Evolutionary conservation across 2,113 vertebrate species (phyloP).

Genomic region (Malaclemys terrapin): DNA sequence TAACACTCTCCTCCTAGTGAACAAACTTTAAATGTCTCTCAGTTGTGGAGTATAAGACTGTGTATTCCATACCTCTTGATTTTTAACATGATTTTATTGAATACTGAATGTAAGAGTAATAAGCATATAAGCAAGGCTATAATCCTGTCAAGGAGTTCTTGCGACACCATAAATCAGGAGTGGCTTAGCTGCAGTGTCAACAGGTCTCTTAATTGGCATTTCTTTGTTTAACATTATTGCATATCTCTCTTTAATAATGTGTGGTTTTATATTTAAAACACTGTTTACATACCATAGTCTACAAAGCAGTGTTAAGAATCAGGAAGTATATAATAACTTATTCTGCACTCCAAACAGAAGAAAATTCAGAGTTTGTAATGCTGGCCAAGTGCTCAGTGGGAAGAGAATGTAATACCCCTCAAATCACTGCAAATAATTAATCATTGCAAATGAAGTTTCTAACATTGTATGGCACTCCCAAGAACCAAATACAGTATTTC

Average conservation of each 20-base stretch:
- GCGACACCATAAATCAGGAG: not conserved
- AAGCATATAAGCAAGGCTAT: not conserved
- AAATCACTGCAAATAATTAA: not conserved
- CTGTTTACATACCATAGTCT: not conserved
- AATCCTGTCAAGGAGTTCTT: not conserved
- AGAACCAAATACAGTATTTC: not conserved
- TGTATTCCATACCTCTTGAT: not conserved
- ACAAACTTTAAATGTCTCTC: not conserved
- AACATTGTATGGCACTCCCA: not conserved
- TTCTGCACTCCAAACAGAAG: not conserved
- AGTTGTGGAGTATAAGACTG: accelerated
- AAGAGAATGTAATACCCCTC: not conserved
- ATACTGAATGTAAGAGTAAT: not conserved
- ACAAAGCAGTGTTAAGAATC: not conserved
- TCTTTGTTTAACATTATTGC: not conserved
- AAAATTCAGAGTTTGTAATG: not conserved
- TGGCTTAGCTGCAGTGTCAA: not conserved
- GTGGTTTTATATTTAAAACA: not conserved
- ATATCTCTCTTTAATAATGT: not conserved
- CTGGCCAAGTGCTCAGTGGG: not conserved
- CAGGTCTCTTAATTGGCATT: not conserved
- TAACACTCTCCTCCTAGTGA: not conserved
- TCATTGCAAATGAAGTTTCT: not conserved
- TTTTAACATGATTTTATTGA: not conserved
- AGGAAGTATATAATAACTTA: not conserved